Conservation (phyloP, 2,113 vertebrate species). For the Laticauda laticaudata region DNA sequence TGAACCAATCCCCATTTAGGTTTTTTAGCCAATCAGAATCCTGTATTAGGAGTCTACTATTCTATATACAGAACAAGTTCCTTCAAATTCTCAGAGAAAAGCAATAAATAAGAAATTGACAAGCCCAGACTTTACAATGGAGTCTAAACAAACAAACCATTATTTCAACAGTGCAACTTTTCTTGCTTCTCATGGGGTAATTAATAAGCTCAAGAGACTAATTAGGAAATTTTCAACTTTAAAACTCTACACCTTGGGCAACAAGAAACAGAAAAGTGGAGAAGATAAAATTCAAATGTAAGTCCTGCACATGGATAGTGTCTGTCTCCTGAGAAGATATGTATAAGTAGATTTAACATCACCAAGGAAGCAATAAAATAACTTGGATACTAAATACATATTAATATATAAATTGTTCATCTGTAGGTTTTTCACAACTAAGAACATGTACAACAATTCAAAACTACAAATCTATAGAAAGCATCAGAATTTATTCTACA, state of each 20-base stretch:
- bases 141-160: background rate
- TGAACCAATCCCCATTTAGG: too few relatives aligned
- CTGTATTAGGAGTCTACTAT: too few relatives aligned
- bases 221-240: background rate
- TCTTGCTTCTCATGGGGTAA: background rate
- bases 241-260: background rate
- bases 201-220: background rate
- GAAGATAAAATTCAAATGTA: background rate
- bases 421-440: background rate
- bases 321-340: background rate
- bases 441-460: background rate
- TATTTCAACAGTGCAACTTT: background rate
- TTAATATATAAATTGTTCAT: background rate
- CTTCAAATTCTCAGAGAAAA: background rate
- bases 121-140: background rate
- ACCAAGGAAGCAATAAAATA: background rate
- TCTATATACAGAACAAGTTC: background rate
- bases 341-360: background rate
- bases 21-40: too few relatives aligned
- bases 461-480: background rate
- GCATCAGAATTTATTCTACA: background rate
- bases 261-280: background rate
- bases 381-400: background rate
- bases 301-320: background rate
- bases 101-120: background rate